Conservation (phyloP, 2,797 vertebrate species). For the Urosaurus nigricauda region DNA sequence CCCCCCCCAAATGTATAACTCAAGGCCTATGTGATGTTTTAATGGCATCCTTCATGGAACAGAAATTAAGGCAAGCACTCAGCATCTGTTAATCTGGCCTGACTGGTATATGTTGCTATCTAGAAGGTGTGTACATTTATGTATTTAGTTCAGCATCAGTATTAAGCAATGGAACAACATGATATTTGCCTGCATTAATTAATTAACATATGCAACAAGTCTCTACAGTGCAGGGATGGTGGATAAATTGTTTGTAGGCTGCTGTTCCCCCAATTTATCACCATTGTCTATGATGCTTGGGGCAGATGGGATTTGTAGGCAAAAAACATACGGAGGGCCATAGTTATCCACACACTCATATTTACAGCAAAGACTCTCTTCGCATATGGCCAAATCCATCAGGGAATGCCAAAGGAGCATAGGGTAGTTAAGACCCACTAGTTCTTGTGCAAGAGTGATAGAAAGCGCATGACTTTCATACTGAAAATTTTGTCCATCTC, state of each 20-base stretch:
- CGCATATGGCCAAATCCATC: not conserved
- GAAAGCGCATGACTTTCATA: not conserved
- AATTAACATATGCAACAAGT: not conserved
- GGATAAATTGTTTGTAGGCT: not conserved
- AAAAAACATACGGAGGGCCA: too few relatives aligned
- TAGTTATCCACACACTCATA: too few relatives aligned
- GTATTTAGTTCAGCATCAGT: not conserved
- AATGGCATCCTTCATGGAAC: not conserved
- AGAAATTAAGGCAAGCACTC: not conserved
- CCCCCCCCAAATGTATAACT: not conserved
- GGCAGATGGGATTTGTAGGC: too few relatives aligned
- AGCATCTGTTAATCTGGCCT: not conserved
- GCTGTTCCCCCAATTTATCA: not conserved
- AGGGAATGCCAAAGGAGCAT: not conserved
- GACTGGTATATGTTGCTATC: not conserved
- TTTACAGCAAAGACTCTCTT: not conserved
- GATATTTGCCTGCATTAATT: not conserved
- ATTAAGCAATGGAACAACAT: not conserved
- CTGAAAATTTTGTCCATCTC: not conserved
- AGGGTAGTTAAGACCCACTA: not conserved
- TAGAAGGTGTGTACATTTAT: not conserved
- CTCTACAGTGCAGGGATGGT: not conserved
- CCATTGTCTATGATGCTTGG: too few relatives aligned
- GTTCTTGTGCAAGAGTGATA: not conserved
- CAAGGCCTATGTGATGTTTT: not conserved